Evolutionary conservation across 1,140 invertebrate species (phyloP).

Genomic region (Cydia amplana): DNA sequence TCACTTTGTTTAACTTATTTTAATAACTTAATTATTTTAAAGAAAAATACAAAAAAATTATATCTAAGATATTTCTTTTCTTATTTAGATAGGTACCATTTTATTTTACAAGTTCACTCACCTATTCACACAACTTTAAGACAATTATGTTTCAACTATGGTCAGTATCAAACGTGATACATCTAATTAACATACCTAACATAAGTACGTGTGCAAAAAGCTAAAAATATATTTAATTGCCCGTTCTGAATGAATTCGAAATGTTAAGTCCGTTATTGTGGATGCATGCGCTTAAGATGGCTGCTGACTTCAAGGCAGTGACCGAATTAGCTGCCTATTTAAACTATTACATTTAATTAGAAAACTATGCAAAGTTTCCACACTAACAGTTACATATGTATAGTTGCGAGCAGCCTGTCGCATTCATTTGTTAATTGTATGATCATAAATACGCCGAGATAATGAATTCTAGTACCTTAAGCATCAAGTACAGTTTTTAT

Average conservation of each 20-base stretch:
- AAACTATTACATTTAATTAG: slow-evolving; percentile 1
- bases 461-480: slow-evolving; percentile 29
- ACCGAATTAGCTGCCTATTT: slow-evolving; percentile 14
- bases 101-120: too few species aligned
- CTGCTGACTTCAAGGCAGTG: not conserved
- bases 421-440: slow-evolving; percentile 9
- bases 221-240: not conserved
- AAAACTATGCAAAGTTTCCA: slow-evolving; percentile 21
- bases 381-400: slow-evolving; percentile 14
- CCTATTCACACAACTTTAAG: not conserved
- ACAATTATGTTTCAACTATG: not conserved
- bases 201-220: not conserved
- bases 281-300: not conserved
- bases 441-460: not conserved
- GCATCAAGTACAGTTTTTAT: slow-evolving; percentile 38
- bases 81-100: not conserved
- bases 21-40: not conserved
- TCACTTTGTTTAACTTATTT: not conserved
- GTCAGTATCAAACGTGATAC: not conserved
- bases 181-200: not conserved
- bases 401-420: not conserved
- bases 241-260: not conserved
- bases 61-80: too few species aligned
- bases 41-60: too few species aligned
- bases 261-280: not conserved